Evolutionary conservation across 2,113 vertebrate species (phyloP), one percentile per base, ranked within the genome.

Genomic region (Embiotoca jacksoni): DNA sequence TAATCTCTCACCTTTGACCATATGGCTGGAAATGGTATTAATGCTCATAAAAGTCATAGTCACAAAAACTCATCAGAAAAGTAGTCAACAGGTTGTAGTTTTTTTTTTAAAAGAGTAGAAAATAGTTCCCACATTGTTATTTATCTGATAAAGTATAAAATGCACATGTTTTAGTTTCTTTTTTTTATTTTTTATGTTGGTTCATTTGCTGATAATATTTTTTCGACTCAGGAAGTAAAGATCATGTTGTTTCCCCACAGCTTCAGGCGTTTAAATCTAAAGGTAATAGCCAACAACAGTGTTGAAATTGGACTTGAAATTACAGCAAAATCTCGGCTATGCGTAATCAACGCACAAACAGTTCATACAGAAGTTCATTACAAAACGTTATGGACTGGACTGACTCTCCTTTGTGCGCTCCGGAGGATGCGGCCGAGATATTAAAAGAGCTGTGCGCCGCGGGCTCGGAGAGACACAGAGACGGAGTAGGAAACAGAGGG

Each of bases 371-470:
- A 78, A 41, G 41, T 82, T 77, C 56, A 90, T 86, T 60, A 66
- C 74, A 72, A 75, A 78, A 79, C 83, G 57, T 80, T 30, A 67
- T 30, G 60, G 52, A 35, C 8, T 14, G 68, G 13, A 75, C 49
- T 87, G 90, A 72, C 78, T 82, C 16, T 44, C 31, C 16, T 76
- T 65, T 82, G 84, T 85, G 85, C 33, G 75, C 72, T 63, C 56
- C 4, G 65, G 73, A 80, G 75, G 87, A 91, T 67, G 83, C 67
- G 47, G 74, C 94, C 88, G 91, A 89, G 93, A 96, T 95, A 95
- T 94, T 92, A 95, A 94, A 92, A 93, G 95, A 95, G 95, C 74
- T 96, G 94, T 94, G 95, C 93, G 96, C 96, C 96, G 94, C 91
- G 59, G 90, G 87, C 85, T 80, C 82, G 80, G 80, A 78, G 75